Evolutionary conservation across 1,140 invertebrate genomes (phyloP).

Genomic region (Battus philenor): DNA sequence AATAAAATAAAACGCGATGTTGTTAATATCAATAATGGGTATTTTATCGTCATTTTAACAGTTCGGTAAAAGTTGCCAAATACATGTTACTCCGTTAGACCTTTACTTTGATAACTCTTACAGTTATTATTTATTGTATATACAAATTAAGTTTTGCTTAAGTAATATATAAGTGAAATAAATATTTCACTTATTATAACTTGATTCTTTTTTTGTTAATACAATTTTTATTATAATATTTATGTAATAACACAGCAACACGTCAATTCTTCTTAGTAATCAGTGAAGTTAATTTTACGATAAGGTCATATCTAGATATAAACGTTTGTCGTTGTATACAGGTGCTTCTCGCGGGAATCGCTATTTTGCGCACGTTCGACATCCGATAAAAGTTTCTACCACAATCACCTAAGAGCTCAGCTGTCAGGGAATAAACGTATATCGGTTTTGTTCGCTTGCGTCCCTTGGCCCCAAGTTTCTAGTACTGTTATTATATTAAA

Average conservation of each 20-base stretch:
- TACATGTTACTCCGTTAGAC: too few relatives aligned
- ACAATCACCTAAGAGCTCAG: slow-evolving; percentile 77
- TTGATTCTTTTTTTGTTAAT: too few relatives aligned
- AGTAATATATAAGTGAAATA: too few relatives aligned
- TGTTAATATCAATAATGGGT: slow-evolving; percentile 34
- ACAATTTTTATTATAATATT: too few relatives aligned
- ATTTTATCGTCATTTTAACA: slow-evolving; percentile 35
- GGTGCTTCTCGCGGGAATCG: slow-evolving; percentile 65
- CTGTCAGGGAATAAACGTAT: slow-evolving; percentile 74
- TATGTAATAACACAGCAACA: not conserved
- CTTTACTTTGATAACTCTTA: too few relatives aligned
- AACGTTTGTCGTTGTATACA: slow-evolving; percentile 31
- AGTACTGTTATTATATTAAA: slow-evolving; percentile 18
- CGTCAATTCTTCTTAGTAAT: too few relatives aligned
- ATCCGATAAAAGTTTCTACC: slow-evolving; percentile 75
- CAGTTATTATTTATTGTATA: too few relatives aligned
- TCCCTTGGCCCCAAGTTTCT: slow-evolving; percentile 34
- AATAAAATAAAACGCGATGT: slow-evolving; percentile 45
- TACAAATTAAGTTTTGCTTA: too few relatives aligned
- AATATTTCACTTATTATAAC: too few relatives aligned
- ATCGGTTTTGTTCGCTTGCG: slow-evolving; percentile 71
- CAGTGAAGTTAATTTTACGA: slow-evolving; percentile 1
- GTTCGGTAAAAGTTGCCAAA: too few relatives aligned
- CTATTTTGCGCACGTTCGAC: slow-evolving; percentile 72
- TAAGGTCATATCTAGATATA: slow-evolving; percentile 8